Evolutionary conservation across 1,140 invertebrate species (phyloP).

Genomic region (Lethrus apterus): DNA sequence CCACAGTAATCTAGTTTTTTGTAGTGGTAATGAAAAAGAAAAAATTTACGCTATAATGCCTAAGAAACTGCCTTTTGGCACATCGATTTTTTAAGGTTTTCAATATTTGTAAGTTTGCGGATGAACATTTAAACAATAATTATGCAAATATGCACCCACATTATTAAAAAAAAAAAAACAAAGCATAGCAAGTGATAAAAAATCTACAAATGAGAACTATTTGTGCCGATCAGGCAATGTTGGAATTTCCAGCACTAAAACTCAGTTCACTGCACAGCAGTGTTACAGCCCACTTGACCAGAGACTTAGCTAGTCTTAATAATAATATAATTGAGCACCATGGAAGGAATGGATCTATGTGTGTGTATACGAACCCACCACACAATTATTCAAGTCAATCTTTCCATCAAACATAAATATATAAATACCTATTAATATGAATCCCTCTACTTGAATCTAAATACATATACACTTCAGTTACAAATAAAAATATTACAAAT

Average conservation of each 20-base stretch:
- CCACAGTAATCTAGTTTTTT: slow-evolving; percentile 1
- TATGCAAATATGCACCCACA: too few species aligned
- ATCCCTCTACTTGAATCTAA: too few species aligned
- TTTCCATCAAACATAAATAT: too few species aligned
- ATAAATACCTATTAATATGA: too few species aligned
- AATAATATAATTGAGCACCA: slow-evolving; percentile 42
- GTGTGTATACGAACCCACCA: slow-evolving; percentile 12
- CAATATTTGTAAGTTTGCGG: too few species aligned
- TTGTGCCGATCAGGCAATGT: slow-evolving; percentile 22
- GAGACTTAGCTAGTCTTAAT: slow-evolving; percentile 22
- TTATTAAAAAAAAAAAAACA: too few species aligned
- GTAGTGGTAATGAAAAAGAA: not conserved
- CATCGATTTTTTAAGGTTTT: too few species aligned
- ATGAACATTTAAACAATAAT: too few species aligned
- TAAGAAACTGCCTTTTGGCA: slow-evolving; percentile 28
- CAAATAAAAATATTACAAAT: too few species aligned
- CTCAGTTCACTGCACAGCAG: slow-evolving; percentile 26
- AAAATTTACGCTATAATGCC: slow-evolving; percentile 8
- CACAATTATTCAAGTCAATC: slow-evolving; percentile 13
- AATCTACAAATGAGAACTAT: slow-evolving; percentile 15
- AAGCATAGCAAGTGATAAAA: too few species aligned
- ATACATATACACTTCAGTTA: too few species aligned
- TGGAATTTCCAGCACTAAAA: slow-evolving; percentile 20
- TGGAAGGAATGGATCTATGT: slow-evolving; percentile 41
- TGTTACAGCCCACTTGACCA: slow-evolving; percentile 22